Evolutionary conservation across 2,888 invertebrate species (phyloP), one percentile per base, ranked within the genome.

Genomic region (Halictus ligatus): DNA sequence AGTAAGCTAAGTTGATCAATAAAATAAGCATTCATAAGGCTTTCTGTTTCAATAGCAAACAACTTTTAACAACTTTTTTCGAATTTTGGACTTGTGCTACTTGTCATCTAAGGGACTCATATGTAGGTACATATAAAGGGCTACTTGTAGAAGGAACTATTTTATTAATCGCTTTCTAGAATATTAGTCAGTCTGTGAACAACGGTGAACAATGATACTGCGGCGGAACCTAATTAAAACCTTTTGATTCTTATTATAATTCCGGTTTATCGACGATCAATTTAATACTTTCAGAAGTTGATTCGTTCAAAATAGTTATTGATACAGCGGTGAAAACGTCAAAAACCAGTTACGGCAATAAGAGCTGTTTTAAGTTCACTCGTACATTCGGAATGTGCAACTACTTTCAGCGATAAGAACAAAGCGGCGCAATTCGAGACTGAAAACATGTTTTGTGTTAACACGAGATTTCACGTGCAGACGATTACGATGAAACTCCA

Each of bases 391-490:
- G 40, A 35, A 21, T 35, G 48, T 60, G 71, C 48, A 76, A 76
- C 46, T 48, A 8, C 69, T 58, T 69, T 71, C 58, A 50, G 48
- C n/a, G 75, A 83, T 79, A 83, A 29, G 58, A 43, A 29, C 76
- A 76, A 46, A 58, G 58, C 48, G 48, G 46, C 73, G 60, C 50
- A 81, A 64, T 50, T 73, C 12, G n/a, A 29, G n/a, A 60, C 40
- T 4, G 50, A 78, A 82, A 78, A 82, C 82, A 82, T 78, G 69
- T 82, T 82, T 82, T 69, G 43, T 25, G 35, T 29, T 50, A 60
- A 69, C 46, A 72, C 40, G 75, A 54, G 75, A 75, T 69, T 80
- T 75, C 48, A 50, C 64, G 40, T 67, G 54, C 40, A 21, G 46
- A 10, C 48, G 71, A 60, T 75, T 67, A 60, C 78, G 29, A 25